These are phyloP conservation scores for Ridgeia piscesae DNA, from an alignment of 1,140 invertebrate genomes.

Conservation along the genomic window DNA sequence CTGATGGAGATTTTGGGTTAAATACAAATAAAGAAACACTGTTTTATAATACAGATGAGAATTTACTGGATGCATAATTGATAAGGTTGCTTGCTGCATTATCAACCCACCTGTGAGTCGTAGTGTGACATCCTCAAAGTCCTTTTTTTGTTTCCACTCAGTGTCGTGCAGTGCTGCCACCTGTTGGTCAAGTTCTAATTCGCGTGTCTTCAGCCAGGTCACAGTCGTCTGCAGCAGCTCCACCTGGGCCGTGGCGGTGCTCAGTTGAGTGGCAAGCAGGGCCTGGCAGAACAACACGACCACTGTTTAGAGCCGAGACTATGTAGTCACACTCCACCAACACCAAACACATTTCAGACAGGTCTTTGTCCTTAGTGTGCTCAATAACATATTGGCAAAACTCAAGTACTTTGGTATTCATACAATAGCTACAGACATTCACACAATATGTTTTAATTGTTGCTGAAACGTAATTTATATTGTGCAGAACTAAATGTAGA, in stretches of 20 bases:
- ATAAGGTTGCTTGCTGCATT: not conserved
- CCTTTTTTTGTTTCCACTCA: not conserved
- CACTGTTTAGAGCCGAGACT: not conserved
- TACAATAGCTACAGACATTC: not conserved
- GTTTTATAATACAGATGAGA: no score
- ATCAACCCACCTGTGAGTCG: not conserved
- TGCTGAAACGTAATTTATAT: not conserved
- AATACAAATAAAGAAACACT: no score
- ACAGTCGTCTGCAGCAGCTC: not conserved
- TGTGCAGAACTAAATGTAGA: not conserved
- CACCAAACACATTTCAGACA: not conserved
- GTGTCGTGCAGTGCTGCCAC: not conserved
- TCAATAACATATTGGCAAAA: not conserved
- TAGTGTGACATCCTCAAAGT: not conserved
- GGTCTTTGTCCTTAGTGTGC: not conserved
- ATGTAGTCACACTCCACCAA: not conserved
- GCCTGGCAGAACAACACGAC: not conserved
- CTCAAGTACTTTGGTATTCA: not conserved
- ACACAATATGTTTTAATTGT: not conserved
- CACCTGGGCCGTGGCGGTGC: not conserved
- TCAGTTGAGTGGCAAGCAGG: not conserved
- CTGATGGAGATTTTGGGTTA: no score
- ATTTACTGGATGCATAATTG: no score
- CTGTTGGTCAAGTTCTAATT: not conserved
- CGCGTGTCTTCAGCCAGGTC: not conserved